Base-by-base conservation (phyloP, 2,888 invertebrate species). In the Alloscopus bannaensis region DNA sequence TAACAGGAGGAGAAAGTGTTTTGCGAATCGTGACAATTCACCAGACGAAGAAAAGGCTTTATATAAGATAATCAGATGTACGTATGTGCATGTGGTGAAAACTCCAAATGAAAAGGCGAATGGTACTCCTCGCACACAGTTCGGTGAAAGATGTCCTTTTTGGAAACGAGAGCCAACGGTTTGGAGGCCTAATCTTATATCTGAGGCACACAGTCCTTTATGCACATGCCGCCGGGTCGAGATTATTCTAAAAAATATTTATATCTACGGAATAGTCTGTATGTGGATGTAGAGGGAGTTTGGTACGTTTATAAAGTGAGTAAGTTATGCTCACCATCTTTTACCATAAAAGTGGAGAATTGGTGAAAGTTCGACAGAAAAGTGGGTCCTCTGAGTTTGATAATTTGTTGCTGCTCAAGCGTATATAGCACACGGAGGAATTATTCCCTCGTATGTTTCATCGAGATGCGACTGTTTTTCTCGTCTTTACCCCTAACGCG, bases 371-470 rank as follows among this genome's bases (percentile, higher is more conserved):
- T 75, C 59, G 75, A 75, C 66, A 75, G 75, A 75, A 75, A 75
- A 75, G 75, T 75, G 75, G 65, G 75, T 75, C 75, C 66, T 75
- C 66, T 55, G 75, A 75, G 66, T 66, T 66, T 57, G 75, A 75
- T 75, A 75, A 75, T 75, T 75, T 75, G 75, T 75, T 75, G 75
- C 59, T 66, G 59, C 59, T 75, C 66, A 75, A 75, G 75, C 60
- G 66, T 75, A 65, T 75, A 75, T 59, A 31, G 59, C 66, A 26
- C 75, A 66, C 75, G 28, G 42, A 75, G 75, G 75, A 75, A 75
- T 75, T 75, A 75, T 73, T 73, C 64, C 42, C 55, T 65, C 31
- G n/a, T 69, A 50, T 65, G 42, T 47, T 65, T 40, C 42, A 45
- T 42, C 65, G 29, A 18, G 29, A 18, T 28, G 42, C 13, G 29